A percentile compares a stretch with the other conserved stretches of the same genome.
Conservation (phyloP, 1,140 invertebrate genomes). For the Diorhabda sublineata region DNA sequence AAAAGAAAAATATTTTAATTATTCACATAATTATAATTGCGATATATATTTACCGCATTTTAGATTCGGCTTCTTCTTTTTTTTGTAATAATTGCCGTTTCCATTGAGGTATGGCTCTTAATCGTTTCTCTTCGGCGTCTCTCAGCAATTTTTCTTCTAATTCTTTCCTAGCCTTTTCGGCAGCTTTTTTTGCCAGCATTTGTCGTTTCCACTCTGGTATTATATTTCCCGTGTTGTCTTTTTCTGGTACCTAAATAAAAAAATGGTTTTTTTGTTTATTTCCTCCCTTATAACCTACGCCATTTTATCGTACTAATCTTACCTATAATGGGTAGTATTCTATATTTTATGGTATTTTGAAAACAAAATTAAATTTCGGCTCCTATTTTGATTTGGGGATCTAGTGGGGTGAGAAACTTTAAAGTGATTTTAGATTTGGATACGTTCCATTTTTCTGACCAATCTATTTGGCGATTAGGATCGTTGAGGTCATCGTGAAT, state of each 20-base stretch:
- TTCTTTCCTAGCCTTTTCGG: constrained; percentile 85
- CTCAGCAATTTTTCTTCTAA: constrained; percentile 76
- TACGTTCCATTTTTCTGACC: too few relatives aligned
- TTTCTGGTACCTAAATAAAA: constrained; percentile 72
- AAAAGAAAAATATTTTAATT: constrained; percentile 10
- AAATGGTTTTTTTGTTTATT: too few relatives aligned
- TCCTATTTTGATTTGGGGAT: too few relatives aligned
- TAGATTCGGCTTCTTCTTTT: constrained; percentile 70
- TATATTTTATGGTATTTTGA: too few relatives aligned
- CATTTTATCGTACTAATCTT: too few relatives aligned
- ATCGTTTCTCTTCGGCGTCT: constrained; percentile 79
- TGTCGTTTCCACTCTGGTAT: constrained; percentile 93
- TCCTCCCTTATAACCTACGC: too few relatives aligned
- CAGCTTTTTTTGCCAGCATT: constrained; percentile 89
- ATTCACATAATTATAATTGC: not conserved
- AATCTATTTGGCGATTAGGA: too few relatives aligned
- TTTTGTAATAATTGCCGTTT: constrained; percentile 82
- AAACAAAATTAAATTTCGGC: too few relatives aligned
- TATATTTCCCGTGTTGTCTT: constrained; percentile 79
- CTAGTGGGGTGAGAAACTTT: too few relatives aligned
- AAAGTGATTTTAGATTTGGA: too few relatives aligned
- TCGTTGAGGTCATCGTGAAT: too few relatives aligned
- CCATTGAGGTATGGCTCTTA: constrained; percentile 87
- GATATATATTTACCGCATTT: constrained; percentile 56
- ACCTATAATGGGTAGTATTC: too few relatives aligned